Evolutionary conservation across 30 jellyfish, hydroid and myxozoan genomes (phyloP).

Genomic region (Cassiopea xamachana): DNA sequence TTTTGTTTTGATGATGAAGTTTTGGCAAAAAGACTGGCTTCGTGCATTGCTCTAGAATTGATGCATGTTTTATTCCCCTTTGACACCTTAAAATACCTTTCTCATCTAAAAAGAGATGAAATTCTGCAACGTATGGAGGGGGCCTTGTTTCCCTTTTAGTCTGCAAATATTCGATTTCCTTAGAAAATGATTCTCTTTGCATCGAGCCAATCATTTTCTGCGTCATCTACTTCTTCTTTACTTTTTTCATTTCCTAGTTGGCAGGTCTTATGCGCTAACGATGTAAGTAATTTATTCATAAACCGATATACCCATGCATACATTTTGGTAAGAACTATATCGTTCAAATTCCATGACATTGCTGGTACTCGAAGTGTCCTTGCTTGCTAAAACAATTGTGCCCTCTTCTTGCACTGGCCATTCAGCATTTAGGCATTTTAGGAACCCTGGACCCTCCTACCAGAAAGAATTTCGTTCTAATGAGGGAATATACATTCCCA

Average conservation of each 20-base stretch:
- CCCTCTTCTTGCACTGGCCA: slow-evolving; percentile 27
- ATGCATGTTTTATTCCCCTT: not conserved
- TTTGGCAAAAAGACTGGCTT: not conserved
- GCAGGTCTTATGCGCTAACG: not conserved
- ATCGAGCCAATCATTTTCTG: slow-evolving; percentile 21
- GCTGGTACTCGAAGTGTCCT: not conserved
- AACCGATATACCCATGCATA: slow-evolving; percentile 38
- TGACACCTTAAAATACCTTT: not conserved
- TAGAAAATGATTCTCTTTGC: slow-evolving; percentile 5
- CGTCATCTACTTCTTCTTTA: slow-evolving; percentile 23
- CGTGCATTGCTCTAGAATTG: not conserved
- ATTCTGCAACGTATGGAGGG: not conserved
- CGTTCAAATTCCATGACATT: not conserved
- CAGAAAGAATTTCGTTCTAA: not conserved
- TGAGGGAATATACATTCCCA: not conserved
- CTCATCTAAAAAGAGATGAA: not conserved
- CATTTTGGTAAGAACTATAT: not conserved
- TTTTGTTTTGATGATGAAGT: not conserved
- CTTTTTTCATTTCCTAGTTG: not conserved
- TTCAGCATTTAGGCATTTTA: not conserved
- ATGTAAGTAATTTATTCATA: slow-evolving; percentile 1
- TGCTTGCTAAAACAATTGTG: not conserved
- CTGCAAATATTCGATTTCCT: not conserved
- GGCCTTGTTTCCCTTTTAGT: not conserved
- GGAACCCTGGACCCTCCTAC: slow-evolving; percentile 45